Evolutionary conservation across 30 jellyfish, hydroid and myxozoan species (phyloP).

Genomic region (Chrysaora quinquecirrha): DNA sequence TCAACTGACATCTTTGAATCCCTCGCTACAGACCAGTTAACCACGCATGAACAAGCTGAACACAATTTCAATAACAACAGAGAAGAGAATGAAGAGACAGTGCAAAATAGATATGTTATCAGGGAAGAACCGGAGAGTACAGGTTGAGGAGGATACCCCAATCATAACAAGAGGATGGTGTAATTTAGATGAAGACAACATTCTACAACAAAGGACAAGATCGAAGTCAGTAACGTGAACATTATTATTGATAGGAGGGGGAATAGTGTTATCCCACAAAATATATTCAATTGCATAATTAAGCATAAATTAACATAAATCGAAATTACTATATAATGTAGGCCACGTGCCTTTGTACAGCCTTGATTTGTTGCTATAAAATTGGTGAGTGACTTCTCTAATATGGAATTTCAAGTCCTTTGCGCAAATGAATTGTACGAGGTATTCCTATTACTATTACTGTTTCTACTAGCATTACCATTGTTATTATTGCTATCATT

Average conservation of each 20-base stretch:
- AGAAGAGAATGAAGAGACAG: not conserved
- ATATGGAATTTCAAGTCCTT: not conserved
- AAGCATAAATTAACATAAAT: too few species aligned
- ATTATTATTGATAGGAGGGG: not conserved
- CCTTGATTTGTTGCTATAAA: too few species aligned
- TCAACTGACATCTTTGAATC: not conserved
- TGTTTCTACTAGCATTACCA: too few species aligned
- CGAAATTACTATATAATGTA: too few species aligned
- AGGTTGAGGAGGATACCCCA: constrained; percentile 12
- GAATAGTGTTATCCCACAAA: constrained; percentile 32
- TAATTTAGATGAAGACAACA: not conserved
- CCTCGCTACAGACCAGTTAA: not conserved
- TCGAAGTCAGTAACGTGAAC: not conserved
- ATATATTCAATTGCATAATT: too few species aligned
- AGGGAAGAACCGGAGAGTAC: constrained; percentile 12
- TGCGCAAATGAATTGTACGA: not conserved
- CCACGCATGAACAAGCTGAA: not conserved
- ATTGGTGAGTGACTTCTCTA: not conserved
- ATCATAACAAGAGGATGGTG: constrained; percentile 30
- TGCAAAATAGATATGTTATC: not conserved
- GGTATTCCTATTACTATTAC: too few species aligned
- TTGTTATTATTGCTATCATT: too few species aligned
- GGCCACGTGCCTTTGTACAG: too few species aligned
- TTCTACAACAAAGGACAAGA: constrained; percentile 12
- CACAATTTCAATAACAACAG: not conserved